Evolutionary conservation across 2,888 invertebrate genomes (phyloP), one percentile per base, ranked within the genome.

Genomic region (Pseudanteris insignis): DNA sequence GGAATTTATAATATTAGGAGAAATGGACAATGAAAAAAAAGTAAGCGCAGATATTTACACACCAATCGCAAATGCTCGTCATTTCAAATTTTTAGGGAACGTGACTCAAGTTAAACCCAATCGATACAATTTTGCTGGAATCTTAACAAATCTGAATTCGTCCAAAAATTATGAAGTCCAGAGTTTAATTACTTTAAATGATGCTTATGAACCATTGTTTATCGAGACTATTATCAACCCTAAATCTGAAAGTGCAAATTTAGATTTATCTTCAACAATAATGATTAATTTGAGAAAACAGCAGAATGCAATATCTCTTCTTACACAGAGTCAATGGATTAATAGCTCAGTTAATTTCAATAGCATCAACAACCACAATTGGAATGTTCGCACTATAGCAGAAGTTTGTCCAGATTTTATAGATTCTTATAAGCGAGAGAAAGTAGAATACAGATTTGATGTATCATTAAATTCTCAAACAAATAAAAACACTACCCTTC

Each of bases 401-500:
- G 53, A 69, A 10, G 5, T 57, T 1, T n/a, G 12, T 25, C 50
- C 48, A 12, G 37, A 61, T 24, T 46, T 46, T 11, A 55, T 54
- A 5, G 36, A 34, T 37, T 43, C 54, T 7, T 10, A 21, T 13
- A 48, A 36, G 26, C 5, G 26, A n/a, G 36, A 37, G 18, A 9
- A 24, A 10, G 32, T 64, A 0, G 54, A 57, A 1, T 71, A 73
- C 32, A 53, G 61, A 2, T 26, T 79, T 0, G 58, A 32, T 11
- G 70, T 72, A 1, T 72, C 65, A 2, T 70, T 71, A 65, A 76
- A 71, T 32, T 70, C 74, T 1, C 73, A 75, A 37, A 60, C 66
- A 0, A 71, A 77, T 33, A 76, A 78, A 1, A 79, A 80, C 33
- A 65, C 73, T 0, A 72, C 70, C 38, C 54, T 79, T 1, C 72